Percentiles rank a stretch among this genome's conserved stretches.
phyloP scores from a whole-genome alignment of 2,113 vertebrate species.

The Galeopterus variegatus region DNA sequence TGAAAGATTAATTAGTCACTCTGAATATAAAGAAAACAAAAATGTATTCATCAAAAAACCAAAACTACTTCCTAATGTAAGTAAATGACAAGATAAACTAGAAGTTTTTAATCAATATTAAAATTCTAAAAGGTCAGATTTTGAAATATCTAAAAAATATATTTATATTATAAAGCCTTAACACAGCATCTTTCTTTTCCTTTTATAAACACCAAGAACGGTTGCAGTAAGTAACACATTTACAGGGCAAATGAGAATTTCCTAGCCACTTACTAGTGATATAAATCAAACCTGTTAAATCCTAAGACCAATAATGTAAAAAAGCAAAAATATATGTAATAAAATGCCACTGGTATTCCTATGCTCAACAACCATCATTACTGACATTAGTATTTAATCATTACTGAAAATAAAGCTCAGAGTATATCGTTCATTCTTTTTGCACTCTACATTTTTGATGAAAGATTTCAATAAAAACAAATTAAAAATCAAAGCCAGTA shows the following conservation, averaged over 20 bases:
- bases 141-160: slow-evolving; percentile 21
- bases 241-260: slow-evolving; percentile 26
- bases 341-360: not conserved
- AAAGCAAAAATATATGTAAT: not conserved
- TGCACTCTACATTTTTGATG: not conserved
- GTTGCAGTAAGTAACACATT: not conserved
- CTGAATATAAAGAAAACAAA: not conserved
- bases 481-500: not conserved
- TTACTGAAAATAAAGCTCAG: not conserved
- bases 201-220: slow-evolving; percentile 17
- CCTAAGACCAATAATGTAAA: not conserved
- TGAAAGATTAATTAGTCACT: not conserved
- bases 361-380: not conserved
- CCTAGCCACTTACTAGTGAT: not conserved
- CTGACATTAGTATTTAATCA: not conserved
- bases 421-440: not conserved
- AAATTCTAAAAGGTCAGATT: not conserved
- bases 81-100: slow-evolving; percentile 1
- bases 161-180: not conserved
- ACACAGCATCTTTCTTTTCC: slow-evolving; percentile 1
- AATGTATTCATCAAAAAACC: not conserved
- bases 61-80: not conserved
- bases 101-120: not conserved
- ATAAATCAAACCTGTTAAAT: slow-evolving; percentile 49
- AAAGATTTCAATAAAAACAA: not conserved